Percentiles rank a stretch among this genome's conserved stretches.
phyloP scores from a whole-genome alignment of 1,140 invertebrate genomes.

The Microplitis mediator region DNA sequence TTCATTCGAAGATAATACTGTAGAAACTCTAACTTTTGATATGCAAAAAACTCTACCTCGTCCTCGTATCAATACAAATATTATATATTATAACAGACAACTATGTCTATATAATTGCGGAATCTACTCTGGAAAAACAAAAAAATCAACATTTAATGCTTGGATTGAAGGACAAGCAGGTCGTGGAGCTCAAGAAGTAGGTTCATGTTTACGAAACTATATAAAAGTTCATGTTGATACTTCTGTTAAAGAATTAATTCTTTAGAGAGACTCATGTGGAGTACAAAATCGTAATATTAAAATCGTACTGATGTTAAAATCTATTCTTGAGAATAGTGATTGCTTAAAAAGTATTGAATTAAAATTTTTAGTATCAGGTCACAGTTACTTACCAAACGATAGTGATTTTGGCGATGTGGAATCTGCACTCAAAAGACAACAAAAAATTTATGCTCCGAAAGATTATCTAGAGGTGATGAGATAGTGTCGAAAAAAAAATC shows the following conservation, averaged over 20 bases:
- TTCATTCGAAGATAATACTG: neutral
- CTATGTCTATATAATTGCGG: constrained; percentile 39
- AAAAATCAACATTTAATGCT: neutral
- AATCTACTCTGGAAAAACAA: constrained; percentile 24
- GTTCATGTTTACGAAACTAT: constrained; percentile 39
- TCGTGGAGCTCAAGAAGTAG: constrained; percentile 40
- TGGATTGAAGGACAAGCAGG: constrained; percentile 19
- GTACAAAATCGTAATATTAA: constrained; percentile 54
- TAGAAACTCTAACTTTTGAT: neutral
- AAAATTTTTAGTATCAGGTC: neutral
- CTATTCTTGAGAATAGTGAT: neutral
- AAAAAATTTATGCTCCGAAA: neutral
- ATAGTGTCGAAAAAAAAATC: neutral
- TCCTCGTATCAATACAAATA: neutral
- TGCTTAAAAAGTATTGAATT: neutral
- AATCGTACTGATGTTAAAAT: constrained; percentile 26
- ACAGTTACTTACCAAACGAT: neutral
- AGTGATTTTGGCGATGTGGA: neutral
- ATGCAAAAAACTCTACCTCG: neutral
- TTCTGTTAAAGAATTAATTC: constrained; percentile 41
- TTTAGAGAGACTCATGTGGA: constrained; percentile 53
- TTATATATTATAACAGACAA: constrained; percentile 35
- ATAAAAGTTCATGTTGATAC: constrained; percentile 42
- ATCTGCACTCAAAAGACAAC: neutral
- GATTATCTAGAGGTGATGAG: neutral